Percentiles rank a stretch among this genome's conserved stretches.
These are phyloP conservation scores for Temnothorax rugatulus DNA, from an alignment of 2,888 invertebrate species.

Conservation along the genomic window DNA sequence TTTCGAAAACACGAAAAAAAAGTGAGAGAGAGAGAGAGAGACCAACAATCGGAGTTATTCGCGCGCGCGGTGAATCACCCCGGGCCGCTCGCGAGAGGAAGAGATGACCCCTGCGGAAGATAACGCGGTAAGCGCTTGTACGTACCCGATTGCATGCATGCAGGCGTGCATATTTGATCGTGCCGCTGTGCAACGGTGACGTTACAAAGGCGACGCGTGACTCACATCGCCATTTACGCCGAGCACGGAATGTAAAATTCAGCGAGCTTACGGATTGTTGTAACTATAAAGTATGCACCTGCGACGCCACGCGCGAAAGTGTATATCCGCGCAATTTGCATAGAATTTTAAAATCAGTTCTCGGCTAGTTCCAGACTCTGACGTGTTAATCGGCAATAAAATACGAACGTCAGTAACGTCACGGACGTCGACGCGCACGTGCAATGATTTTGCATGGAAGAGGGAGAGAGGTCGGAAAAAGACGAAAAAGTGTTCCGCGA, in stretches of 20 bases:
- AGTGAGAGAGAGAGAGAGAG: slow-evolving; percentile 25
- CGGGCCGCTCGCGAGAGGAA: slow-evolving; percentile 7
- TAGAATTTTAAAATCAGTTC: not conserved
- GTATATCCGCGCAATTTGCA: not conserved
- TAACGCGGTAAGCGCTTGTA: slow-evolving; percentile 50
- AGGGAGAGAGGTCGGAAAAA: not conserved
- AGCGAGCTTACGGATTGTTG: slow-evolving; percentile 26
- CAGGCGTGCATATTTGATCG: slow-evolving; percentile 65
- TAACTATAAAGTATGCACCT: slow-evolving; percentile 15
- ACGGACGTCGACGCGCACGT: not conserved
- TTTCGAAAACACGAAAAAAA: slow-evolving; percentile 50
- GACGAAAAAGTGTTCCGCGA: not conserved
- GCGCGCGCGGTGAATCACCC: slow-evolving; percentile 41
- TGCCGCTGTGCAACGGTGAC: slow-evolving; percentile 31
- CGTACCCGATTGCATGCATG: slow-evolving; percentile 61
- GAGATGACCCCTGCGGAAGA: slow-evolving; percentile 50
- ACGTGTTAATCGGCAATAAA: slow-evolving; percentile 1
- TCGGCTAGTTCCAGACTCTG: not conserved
- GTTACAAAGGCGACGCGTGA: slow-evolving; percentile 57
- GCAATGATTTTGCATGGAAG: not conserved
- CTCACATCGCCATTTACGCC: slow-evolving; percentile 51
- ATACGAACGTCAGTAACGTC: not conserved
- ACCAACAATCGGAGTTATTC: slow-evolving; percentile 49
- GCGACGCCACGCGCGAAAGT: not conserved
- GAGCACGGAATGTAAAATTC: slow-evolving; percentile 40